Conservation (phyloP, 1,140 invertebrate genomes). For the Drosophila rufa region DNA sequence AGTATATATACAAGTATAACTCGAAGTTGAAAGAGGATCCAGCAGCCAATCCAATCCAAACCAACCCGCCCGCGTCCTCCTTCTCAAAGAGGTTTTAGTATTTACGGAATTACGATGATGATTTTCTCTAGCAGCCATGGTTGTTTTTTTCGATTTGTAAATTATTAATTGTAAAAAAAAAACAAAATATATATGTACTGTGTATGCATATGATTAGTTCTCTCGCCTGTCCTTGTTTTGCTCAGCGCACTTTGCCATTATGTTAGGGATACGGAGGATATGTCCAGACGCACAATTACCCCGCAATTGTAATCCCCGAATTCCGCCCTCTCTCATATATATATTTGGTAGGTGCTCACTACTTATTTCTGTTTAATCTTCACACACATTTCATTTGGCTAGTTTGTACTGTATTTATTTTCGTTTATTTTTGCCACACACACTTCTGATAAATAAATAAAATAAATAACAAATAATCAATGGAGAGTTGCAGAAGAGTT, state of each 20-base stretch:
- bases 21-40: conserved; percentile 38
- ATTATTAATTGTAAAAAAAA: conserved; percentile 56
- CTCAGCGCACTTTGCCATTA: conserved; percentile 56
- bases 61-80: conserved; percentile 43
- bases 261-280: conserved; percentile 46
- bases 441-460: conserved; percentile 60
- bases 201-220: conserved; percentile 55
- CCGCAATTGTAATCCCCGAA: conserved; percentile 8
- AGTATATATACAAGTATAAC: conserved; percentile 47
- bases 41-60: conserved; percentile 47
- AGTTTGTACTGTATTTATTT: conserved; percentile 56
- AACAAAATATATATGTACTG: conserved; percentile 40
- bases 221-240: conserved; percentile 41
- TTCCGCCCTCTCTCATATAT: conserved; percentile 9
- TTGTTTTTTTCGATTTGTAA: conserved; percentile 64
- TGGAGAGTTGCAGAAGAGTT: conserved; percentile 35
- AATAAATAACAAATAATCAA: conserved; percentile 43
- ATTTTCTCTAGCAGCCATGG: conserved; percentile 60
- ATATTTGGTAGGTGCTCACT: conserved; percentile 48
- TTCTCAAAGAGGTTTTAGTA: conserved; percentile 51
- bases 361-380: conserved; percentile 34
- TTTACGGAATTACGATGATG: conserved; percentile 38
- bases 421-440: conserved; percentile 48
- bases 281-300: conserved; percentile 56
- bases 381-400: conserved; percentile 57